These are phyloP conservation scores for Azorinus chamasolen DNA, from an alignment of 2,888 invertebrate genomes.

Conservation along the genomic window DNA sequence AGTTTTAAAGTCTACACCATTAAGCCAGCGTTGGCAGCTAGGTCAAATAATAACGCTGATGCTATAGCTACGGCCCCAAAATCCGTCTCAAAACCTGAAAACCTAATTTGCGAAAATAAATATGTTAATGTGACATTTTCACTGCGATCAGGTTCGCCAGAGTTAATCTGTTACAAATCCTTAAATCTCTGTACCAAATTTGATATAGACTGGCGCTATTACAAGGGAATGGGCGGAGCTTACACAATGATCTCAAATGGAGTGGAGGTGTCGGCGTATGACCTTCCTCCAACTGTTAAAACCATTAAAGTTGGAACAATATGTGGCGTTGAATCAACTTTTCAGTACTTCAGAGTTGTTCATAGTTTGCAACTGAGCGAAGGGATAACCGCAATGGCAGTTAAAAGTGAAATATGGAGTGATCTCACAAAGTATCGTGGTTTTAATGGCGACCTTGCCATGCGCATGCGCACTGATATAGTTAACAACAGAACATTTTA, in stretches of 20 bases:
- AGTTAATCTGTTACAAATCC: slow-evolving; percentile 41
- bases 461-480: slow-evolving; percentile 79
- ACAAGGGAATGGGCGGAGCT: slow-evolving; percentile 46
- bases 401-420: slow-evolving; percentile 43
- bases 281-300: neutral
- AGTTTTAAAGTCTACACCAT: slow-evolving; percentile 48
- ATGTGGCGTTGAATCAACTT: slow-evolving; percentile 35
- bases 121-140: slow-evolving; percentile 56
- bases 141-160: slow-evolving; percentile 35
- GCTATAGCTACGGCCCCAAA: too few species aligned
- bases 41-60: neutral
- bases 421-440: slow-evolving; percentile 31
- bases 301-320: slow-evolving; percentile 24
- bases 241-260: slow-evolving; percentile 57
- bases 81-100: neutral
- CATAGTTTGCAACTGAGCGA: slow-evolving; percentile 25
- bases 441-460: slow-evolving; percentile 79
- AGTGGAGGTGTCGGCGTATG: slow-evolving; percentile 12
- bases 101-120: slow-evolving; percentile 38
- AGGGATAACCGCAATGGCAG: slow-evolving; percentile 24
- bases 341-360: slow-evolving; percentile 29
- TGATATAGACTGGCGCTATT: slow-evolving; percentile 54
- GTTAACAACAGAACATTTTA: slow-evolving; percentile 74
- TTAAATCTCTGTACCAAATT: slow-evolving; percentile 39
- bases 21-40: neutral